Percentiles rank a stretch among this genome's conserved stretches.
These are phyloP conservation scores for Peromyscus nudipes DNA, from an alignment of 2,797 vertebrate genomes.

Conservation along the genomic window DNA sequence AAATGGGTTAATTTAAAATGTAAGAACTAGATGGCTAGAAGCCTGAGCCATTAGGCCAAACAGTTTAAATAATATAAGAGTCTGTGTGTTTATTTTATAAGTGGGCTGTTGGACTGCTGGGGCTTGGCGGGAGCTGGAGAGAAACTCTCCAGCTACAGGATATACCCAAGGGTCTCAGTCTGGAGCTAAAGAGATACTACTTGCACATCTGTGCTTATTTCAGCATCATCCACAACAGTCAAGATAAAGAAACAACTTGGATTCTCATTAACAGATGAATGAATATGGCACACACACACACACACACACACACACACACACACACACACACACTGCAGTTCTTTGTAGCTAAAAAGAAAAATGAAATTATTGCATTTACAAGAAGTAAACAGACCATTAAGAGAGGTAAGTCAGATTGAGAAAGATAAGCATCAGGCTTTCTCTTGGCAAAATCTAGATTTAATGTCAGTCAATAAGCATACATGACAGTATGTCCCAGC, in stretches of 20 bases:
- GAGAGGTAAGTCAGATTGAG: not conserved
- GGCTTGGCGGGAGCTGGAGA: too few species aligned
- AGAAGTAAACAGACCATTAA: not conserved
- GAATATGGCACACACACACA: not conserved
- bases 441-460: not conserved
- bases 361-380: not conserved
- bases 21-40: too few species aligned
- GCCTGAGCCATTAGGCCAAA: too few species aligned
- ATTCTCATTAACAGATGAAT: too few species aligned
- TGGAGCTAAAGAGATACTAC: not conserved
- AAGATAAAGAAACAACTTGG: not conserved
- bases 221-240: not conserved
- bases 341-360: not conserved
- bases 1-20: too few species aligned
- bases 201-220: not conserved
- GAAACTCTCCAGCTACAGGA: not conserved
- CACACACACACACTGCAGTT: not conserved
- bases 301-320: not conserved
- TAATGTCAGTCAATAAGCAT: not conserved
- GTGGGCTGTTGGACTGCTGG: too few species aligned
- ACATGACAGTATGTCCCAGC: not conserved
- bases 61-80: too few species aligned
- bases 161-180: not conserved
- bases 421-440: not conserved
- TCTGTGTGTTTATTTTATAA: too few species aligned